Percentiles rank a stretch among this genome's conserved stretches.
Evolutionary conservation across 35 echinoderm and acorn worm genomes (phyloP).

Genomic region (Chiridota heheva): DNA sequence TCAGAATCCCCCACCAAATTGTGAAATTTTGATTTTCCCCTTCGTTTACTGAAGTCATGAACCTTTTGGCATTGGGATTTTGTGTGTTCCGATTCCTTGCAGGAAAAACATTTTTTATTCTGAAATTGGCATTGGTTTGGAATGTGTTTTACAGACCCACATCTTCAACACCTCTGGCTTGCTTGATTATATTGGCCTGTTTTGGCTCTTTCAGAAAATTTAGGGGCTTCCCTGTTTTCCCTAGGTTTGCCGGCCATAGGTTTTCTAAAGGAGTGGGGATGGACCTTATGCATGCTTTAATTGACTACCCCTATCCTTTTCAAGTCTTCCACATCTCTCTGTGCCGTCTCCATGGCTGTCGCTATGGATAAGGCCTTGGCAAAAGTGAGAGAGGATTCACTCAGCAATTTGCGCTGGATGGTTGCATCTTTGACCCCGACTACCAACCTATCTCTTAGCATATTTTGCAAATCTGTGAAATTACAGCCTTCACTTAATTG

Average conservation of each 20-base stretch:
- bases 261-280: no score
- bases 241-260: no score
- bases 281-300: not conserved
- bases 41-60: slow-evolving; percentile 6
- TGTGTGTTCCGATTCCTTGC: slow-evolving; percentile 21
- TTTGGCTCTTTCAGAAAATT: not conserved
- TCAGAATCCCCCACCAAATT: no score
- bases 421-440: slow-evolving; percentile 2
- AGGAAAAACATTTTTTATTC: slow-evolving; percentile 13
- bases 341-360: slow-evolving; percentile 18
- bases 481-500: slow-evolving; percentile 26
- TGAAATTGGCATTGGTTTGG: not conserved
- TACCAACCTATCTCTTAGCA: slow-evolving; percentile 21
- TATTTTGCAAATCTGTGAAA: slow-evolving; percentile 14
- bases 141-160: slow-evolving; percentile 14
- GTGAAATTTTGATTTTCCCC: no score
- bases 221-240: not conserved
- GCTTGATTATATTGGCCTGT: not conserved
- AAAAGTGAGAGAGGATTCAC: slow-evolving; percentile 3
- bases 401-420: slow-evolving; percentile 8
- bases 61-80: slow-evolving; percentile 8
- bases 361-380: not conserved
- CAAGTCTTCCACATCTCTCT: slow-evolving; percentile 1
- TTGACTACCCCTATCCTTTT: not conserved
- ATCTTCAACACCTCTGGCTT: slow-evolving; percentile 10